Conservation (phyloP, 1,140 invertebrate species). For the Akabosia matsudoensis region DNA sequence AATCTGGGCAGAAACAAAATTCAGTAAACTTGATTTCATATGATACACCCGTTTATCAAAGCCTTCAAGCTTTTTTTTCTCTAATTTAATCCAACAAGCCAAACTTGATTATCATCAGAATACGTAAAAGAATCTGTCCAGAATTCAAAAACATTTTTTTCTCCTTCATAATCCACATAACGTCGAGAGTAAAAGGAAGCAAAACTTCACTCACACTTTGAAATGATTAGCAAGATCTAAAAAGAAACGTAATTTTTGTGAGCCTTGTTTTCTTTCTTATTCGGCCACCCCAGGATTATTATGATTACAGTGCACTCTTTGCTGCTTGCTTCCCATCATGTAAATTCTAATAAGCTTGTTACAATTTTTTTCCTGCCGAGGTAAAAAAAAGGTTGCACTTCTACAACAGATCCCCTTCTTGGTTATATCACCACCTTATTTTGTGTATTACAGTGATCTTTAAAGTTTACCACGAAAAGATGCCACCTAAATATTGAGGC, state of each 20-base stretch:
- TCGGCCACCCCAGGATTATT: constrained; percentile 7
- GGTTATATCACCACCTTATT: too few relatives aligned
- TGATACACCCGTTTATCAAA: background rate
- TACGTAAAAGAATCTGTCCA: background rate
- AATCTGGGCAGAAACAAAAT: background rate
- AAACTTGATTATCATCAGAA: background rate
- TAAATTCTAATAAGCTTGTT: background rate
- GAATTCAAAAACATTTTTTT: too few relatives aligned
- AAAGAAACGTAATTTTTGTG: background rate
- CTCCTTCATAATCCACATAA: too few relatives aligned
- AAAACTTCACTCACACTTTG: background rate
- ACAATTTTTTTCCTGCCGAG: background rate
- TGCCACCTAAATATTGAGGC: background rate
- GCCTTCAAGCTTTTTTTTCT: background rate
- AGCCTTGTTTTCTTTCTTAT: background rate
- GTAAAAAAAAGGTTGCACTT: background rate
- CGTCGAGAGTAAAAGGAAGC: too few relatives aligned
- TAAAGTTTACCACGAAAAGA: background rate
- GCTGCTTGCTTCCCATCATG: background rate
- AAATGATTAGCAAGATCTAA: background rate
- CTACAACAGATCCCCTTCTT: background rate
- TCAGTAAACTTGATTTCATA: constrained; percentile 11
- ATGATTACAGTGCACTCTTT: constrained; percentile 1
- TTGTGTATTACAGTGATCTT: background rate
- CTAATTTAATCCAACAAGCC: background rate